Base-by-base conservation (phyloP, 1,140 invertebrate genomes). In the Phortica variegata region DNA sequence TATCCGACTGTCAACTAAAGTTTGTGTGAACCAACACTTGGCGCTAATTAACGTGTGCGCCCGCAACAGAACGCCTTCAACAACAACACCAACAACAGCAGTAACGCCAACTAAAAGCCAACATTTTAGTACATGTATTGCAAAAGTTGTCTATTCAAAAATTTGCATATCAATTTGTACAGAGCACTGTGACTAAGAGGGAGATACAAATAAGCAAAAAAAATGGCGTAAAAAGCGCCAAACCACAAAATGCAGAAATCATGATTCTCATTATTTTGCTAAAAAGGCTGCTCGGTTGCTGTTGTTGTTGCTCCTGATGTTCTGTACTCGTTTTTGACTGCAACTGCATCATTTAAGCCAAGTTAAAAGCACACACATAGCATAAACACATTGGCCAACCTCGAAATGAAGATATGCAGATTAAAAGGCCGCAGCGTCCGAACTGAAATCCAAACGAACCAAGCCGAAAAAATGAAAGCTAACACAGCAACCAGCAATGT, bases 381-480 rank as follows among this genome's bases (percentile, higher is more conserved):
- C 61, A 70, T 70, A 70, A 19, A 33, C 21, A 45, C 60, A 59
- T 48, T 59, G 58, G 58, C 61, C 60, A 50, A 54, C 55, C 49
- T 61, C 68, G n/a, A 72, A 72, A 72, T 72, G 68, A 72, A 72
- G 68, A 72, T 72, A 72, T 72, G 68, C 68, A 72, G 68, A 72
- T 72, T 68, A 72, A 60, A 72, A 60, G 48, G 54, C 56, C 56
- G 58, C 68, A 63, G 68, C 68, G 63, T 55, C 58, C 50, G 43
- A 56, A n/a, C n/a, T n/a, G n/a, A n/a, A n/a, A n/a, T n/a, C n/a
- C n/a, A n/a, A n/a, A n/a, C n/a, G n/a, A n/a, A n/a, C n/a, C n/a
- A n/a, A n/a, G n/a, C 23, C 5, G 5, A 26, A 26, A 26, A 26
- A 26, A 26, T 26, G 10, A 26, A 26, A 26, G 10, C 23, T 26